A percentile compares a stretch with the other conserved stretches of the same genome.
Evolutionary conservation across 2,888 invertebrate species (phyloP).

Genomic region (Tachina lurida): DNA sequence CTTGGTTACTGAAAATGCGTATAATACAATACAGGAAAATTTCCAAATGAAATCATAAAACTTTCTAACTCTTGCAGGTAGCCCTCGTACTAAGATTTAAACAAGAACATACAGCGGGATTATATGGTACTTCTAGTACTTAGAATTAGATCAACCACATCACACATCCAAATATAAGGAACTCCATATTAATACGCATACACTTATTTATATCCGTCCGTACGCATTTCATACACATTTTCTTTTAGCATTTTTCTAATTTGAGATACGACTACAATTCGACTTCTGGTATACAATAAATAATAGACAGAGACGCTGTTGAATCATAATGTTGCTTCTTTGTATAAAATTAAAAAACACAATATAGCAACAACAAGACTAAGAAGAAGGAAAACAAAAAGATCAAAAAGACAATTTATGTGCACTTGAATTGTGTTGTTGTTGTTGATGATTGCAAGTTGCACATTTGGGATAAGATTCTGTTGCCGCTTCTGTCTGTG

Average conservation of each 20-base stretch:
- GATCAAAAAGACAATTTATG: slow-evolving; percentile 59
- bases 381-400: slow-evolving; percentile 1
- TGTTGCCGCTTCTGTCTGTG: slow-evolving; percentile 19
- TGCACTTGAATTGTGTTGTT: slow-evolving; percentile 24
- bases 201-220: neutral
- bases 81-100: slow-evolving; percentile 8
- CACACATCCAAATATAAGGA: slow-evolving; percentile 25
- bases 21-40: too few species aligned
- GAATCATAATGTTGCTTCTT: slow-evolving; percentile 61
- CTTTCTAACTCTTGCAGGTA: neutral
- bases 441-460: slow-evolving; percentile 17
- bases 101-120: neutral
- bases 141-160: slow-evolving; percentile 50
- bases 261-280: slow-evolving; percentile 31
- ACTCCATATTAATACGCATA: slow-evolving; percentile 23
- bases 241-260: slow-evolving; percentile 44
- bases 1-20: too few species aligned
- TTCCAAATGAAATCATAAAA: too few species aligned
- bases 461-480: slow-evolving; percentile 15
- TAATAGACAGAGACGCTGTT: slow-evolving; percentile 27
- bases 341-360: slow-evolving; percentile 35
- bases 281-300: slow-evolving; percentile 37
- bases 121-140: slow-evolving; percentile 13
- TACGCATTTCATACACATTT: slow-evolving; percentile 22
- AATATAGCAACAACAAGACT: slow-evolving; percentile 16